phyloP scores from a whole-genome alignment of 2,888 invertebrate species.

The Anthophora plumipes region DNA sequence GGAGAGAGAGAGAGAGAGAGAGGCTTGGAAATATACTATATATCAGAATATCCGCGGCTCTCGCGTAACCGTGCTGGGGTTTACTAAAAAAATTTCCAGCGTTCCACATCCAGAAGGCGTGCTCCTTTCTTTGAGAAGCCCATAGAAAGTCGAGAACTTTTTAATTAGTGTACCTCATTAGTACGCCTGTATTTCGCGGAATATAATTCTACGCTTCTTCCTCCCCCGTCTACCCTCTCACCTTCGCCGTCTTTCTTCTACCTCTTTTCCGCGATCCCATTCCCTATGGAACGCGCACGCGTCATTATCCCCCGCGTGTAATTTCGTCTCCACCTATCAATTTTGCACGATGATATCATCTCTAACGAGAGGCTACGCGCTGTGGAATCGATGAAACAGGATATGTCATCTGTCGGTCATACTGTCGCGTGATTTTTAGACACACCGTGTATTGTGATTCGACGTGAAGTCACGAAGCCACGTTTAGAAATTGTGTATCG shows the following conservation, averaged over 20 bases:
- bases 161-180: slow-evolving; percentile 63
- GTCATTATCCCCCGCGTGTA: neutral
- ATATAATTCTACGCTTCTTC: slow-evolving; percentile 40
- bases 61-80: neutral
- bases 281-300: neutral
- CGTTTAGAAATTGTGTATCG: neutral
- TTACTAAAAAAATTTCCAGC: slow-evolving; percentile 17
- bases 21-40: neutral
- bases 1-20: too few species aligned
- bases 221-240: neutral
- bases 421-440: neutral
- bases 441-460: neutral
- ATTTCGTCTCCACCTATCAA: neutral
- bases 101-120: slow-evolving; percentile 14
- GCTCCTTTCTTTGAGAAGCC: slow-evolving; percentile 47
- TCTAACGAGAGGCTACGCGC: neutral
- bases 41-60: slow-evolving; percentile 13
- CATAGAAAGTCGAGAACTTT: slow-evolving; percentile 54
- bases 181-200: slow-evolving; percentile 48
- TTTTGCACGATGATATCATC: neutral
- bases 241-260: neutral
- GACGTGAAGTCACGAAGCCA: neutral
- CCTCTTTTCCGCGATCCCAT: neutral
- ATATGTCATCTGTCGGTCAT: neutral
- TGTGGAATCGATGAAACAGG: neutral